Evolutionary conservation across 2,113 vertebrate species (phyloP).

Genomic region (Thalassoma bifasciatum): DNA sequence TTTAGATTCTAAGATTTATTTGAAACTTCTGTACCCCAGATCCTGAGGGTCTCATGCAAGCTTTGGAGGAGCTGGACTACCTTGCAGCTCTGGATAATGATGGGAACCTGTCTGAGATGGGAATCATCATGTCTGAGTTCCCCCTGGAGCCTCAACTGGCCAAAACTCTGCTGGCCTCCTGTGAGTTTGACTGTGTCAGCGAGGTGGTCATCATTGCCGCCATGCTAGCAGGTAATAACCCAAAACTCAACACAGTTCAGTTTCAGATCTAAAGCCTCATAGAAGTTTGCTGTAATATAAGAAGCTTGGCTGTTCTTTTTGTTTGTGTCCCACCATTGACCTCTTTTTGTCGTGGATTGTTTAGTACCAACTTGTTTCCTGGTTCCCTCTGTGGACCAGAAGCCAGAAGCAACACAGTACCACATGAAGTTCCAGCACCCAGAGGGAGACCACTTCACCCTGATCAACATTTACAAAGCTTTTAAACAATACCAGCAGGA

Average conservation of each 20-base stretch:
- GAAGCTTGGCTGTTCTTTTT: too few relatives aligned
- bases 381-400: conserved; percentile 78
- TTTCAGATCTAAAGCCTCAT: too few relatives aligned
- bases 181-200: conserved; percentile 92
- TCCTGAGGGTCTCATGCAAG: conserved; percentile 91
- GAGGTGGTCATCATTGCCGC: conserved; percentile 92
- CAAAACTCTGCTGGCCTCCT: conserved; percentile 89
- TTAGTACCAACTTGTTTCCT: conserved; percentile 87
- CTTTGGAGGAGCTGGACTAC: conserved; percentile 93
- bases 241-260: too few relatives aligned
- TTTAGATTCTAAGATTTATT: not conserved
- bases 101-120: conserved; percentile 92
- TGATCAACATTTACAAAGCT: conserved; percentile 91
- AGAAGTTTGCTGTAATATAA: too few relatives aligned
- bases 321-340: too few relatives aligned
- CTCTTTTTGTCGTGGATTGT: not conserved
- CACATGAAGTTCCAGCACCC: conserved; percentile 87
- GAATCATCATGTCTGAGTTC: conserved; percentile 95
- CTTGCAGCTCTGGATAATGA: conserved; percentile 91
- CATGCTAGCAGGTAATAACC: conserved; percentile 90
- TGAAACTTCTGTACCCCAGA: conserved; percentile 71
- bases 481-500: conserved; percentile 83
- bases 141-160: conserved; percentile 91
- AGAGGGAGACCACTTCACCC: conserved; percentile 91
- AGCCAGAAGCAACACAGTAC: conserved; percentile 79